Evolutionary conservation across 2,888 invertebrate species (phyloP), one percentile per base, ranked within the genome.

Genomic region (Cantharis flavilabris): DNA sequence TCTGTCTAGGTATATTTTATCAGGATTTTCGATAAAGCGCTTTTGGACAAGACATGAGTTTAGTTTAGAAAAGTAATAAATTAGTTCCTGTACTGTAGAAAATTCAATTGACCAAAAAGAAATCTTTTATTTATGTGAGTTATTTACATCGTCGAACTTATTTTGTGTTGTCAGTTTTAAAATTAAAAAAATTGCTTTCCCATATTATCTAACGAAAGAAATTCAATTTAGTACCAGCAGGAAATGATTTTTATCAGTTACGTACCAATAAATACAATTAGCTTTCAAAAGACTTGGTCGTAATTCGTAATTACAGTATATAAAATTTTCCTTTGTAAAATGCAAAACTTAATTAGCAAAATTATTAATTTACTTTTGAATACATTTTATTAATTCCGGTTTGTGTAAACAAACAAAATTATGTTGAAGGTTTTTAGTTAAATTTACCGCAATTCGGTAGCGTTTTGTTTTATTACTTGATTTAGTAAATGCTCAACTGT

Each of bases 81-180:
- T 75, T 75, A 75, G 71, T 72, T 75, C 63, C 62, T 69, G 71
- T 64, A 67, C 67, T 75, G 71, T 75, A 75, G 62, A 69, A 72
- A 75, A 70, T 64, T 71, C 72, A 72, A 72, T 71, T 72, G 75
- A 75, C 75, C 75, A 71, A 70, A 75, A 75, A 62, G 62, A 62
- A 71, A 75, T 75, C 65, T 72, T 72, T 75, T 75, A 75, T 75
- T 75, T 72, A 75, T 75, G 71, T 71, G 63, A 64, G 70, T 75
- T 72, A 75, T 72, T 75, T 65, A 67, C 65, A 49, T 49, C 49
- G 49, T 49, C 0, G 49, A 49, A 49, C 49, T 49, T 49, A 49
- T 49, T 49, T 49, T 49, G n/a, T n/a, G 49, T 49, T 49, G 49
- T 49, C n/a, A 49, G 49, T 49, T 49, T 49, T 49, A n/a, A 49